Evolutionary conservation across 2,797 vertebrate genomes (phyloP), one percentile per base, ranked within the genome.

Genomic region (Jordanella pulchra): DNA sequence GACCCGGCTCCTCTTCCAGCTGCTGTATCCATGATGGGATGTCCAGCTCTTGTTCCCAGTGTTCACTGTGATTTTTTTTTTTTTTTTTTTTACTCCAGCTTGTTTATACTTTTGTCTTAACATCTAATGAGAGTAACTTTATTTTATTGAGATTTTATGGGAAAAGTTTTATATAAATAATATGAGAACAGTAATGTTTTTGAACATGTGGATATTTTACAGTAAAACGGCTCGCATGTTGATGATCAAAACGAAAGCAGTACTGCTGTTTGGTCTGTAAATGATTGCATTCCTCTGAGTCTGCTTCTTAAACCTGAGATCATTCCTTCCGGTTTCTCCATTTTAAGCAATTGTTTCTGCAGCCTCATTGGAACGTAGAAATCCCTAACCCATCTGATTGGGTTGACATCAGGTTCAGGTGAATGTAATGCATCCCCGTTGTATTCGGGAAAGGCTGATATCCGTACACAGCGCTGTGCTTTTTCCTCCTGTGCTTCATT

Each of bases 131-230:
- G 88, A 91, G 87, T 85, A 82, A 93, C 82, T 93, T 92, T 92
- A 93, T 93, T 93, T 93, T 93, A 91, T 89, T 91, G 92, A 92
- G 89, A 93, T 93, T 93, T 90, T 93, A 92, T 90, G 80, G 84
- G 84, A 60, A 82, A 84, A 87, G 82, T 90, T 92, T 93, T 93
- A 92, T 92, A 92, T 89, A 79, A 89, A 89, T 84, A 84, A 84
- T 80, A 85, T 82, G 84, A 84, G 84, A 86, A 87, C 83, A 80
- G 85, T 78, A 78, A 83, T 72, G 84, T 82, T 67, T 86, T 87
- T 75, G 84, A 93, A 86, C 84, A 89, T 88, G 76, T 83, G 86
- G 80, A 78, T 79, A 75, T 88, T 86, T 86, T 67, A 67, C 45
- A 32, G 65, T 67, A 67, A 67, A 51, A 51, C 7, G 39, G n/a